Percentiles rank a stretch among this genome's conserved stretches.
Evolutionary conservation across 2,113 vertebrate species (phyloP).

Genomic region (Pipra filicauda): DNA sequence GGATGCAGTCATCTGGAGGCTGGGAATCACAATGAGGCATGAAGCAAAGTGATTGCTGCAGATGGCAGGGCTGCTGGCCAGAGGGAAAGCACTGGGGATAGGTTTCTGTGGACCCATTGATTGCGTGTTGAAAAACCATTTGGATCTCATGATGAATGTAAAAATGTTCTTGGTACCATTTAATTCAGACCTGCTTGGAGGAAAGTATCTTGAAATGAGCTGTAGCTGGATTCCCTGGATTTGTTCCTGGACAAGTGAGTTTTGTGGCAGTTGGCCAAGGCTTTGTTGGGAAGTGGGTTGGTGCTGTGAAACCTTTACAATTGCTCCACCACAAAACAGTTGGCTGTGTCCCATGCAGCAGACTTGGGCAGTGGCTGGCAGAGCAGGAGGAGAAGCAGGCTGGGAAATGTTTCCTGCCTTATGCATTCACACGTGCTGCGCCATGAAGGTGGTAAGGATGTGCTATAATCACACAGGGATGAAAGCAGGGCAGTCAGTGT

Average conservation of each 20-base stretch:
- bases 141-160: conserved; percentile 68
- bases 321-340: background rate
- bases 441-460: background rate
- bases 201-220: conserved; percentile 49
- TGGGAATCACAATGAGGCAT: background rate
- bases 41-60: conserved; percentile 17
- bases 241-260: conserved; percentile 66
- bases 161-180: conserved; percentile 51
- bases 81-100: conserved; percentile 30
- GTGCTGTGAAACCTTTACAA: background rate
- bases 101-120: conserved; percentile 59
- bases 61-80: background rate
- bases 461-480: background rate
- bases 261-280: background rate
- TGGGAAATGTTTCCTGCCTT: background rate
- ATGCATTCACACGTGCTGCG: rapidly evolving
- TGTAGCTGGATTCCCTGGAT: conserved; percentile 56
- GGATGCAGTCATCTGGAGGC: conserved; percentile 8
- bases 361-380: background rate
- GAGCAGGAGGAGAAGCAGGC: background rate
- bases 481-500: background rate
- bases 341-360: background rate
- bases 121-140: conserved; percentile 47
- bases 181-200: conserved; percentile 61
- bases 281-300: background rate